Evolutionary conservation across 2,888 invertebrate species (phyloP), one percentile per base, ranked within the genome.

Genomic region (Nineta flava): DNA sequence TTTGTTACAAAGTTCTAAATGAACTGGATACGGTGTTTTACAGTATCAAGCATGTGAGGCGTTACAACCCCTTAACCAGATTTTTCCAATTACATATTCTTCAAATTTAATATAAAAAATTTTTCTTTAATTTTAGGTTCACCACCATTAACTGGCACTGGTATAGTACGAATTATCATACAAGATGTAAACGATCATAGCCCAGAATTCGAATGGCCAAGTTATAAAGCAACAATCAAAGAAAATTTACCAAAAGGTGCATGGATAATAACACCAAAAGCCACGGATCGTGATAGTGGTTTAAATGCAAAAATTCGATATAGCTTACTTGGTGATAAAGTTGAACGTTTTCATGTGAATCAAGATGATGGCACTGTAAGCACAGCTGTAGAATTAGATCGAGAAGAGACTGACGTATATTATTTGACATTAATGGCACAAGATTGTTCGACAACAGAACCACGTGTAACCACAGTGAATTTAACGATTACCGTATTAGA

Each of bases 131-230:
- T 76, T 76, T 42, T 73, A 88, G 94, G 93, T 50, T 87, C 87
- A 16, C 93, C 94, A 15, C 87, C 93, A 2, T 70, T 94, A 50
- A 93, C 93, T 2, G 94, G 95, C 46, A 87, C 93, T 4, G 94
- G 94, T 38, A 85, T 87, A 46, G 86, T 96, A 1, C 79, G 81
- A 60, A 83, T 96, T 51, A 74, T 87, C 49, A 93, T 96, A 9
- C 86, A 91, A 68, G 96, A 96, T 66, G 85, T 91, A 51, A 95
- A 95, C 65, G 95, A 95, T 64, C 91, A 94, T 65, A 81, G 82
- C 56, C 95, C 95, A 0, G 81, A 83, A 58, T 95, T 95, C 65
- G 82, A 81, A 58, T 74, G 84, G 49, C 83, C 86, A 61, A 81
- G 81, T 50, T 92, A 92, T 63, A 77, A 77, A 56, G 83, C 85